Conservation (phyloP, 2,797 vertebrate genomes). For the Anas georgica region DNA sequence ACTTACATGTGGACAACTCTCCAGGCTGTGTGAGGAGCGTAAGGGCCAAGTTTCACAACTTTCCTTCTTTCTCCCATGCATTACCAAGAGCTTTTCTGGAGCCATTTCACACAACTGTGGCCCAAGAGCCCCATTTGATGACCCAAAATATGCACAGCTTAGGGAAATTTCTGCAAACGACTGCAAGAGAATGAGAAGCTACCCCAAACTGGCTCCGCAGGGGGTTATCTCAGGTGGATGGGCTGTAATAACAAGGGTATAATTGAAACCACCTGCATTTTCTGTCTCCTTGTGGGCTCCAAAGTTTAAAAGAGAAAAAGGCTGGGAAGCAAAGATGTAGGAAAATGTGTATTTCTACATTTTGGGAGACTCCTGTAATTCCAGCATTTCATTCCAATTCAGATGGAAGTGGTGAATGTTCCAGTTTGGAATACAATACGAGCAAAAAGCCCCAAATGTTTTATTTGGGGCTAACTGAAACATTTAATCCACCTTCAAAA, state of each 20-base stretch:
- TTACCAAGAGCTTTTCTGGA: neutral
- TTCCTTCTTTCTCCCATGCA: neutral
- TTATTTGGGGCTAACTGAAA: neutral
- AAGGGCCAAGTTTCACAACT: neutral
- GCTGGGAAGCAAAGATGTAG: neutral
- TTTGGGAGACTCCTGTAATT: neutral
- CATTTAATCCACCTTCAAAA: neutral
- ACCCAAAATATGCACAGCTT: neutral
- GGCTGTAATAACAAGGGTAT: neutral
- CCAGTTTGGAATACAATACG: neutral
- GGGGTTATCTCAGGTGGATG: neutral
- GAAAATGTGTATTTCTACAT: neutral
- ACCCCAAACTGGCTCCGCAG: neutral
- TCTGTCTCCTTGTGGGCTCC: neutral
- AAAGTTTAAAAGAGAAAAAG: neutral
- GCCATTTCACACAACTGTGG: neutral
- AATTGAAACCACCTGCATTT: neutral
- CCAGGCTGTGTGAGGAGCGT: neutral
- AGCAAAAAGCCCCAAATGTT: neutral
- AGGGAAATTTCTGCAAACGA: neutral
- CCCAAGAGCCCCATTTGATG: neutral
- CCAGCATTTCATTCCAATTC: neutral
- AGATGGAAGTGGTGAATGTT: neutral
- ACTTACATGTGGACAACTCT: neutral
- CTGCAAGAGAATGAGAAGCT: neutral